Conservation (phyloP, 2,113 vertebrate genomes). For the Polyodon spathula region DNA sequence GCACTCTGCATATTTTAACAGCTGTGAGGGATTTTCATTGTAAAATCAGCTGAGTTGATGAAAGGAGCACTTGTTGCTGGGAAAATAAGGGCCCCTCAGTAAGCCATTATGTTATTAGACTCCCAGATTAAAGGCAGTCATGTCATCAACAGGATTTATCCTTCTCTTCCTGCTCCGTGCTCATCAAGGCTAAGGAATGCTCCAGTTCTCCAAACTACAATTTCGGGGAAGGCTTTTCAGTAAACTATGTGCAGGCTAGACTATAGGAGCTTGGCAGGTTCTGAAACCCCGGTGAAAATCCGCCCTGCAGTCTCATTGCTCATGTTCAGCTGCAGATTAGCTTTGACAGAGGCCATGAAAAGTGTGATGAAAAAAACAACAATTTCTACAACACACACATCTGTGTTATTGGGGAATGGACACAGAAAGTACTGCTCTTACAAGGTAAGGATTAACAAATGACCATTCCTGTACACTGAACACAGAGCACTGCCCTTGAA, state of each 20-base stretch:
- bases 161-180: slow-evolving; percentile 42
- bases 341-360: too few relatives aligned
- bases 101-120: slow-evolving; percentile 54
- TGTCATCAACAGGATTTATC: slow-evolving; percentile 51
- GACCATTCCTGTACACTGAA: too few relatives aligned
- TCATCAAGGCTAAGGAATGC: slow-evolving; percentile 44
- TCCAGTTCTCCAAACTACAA: slow-evolving; percentile 35
- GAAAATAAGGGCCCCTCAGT: slow-evolving; percentile 43
- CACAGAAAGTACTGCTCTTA: too few relatives aligned
- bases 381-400: too few relatives aligned
- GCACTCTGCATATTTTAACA: slow-evolving; percentile 51
- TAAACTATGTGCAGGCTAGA: slow-evolving; percentile 25
- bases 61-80: slow-evolving; percentile 57
- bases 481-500: too few relatives aligned
- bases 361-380: too few relatives aligned
- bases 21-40: slow-evolving; percentile 61
- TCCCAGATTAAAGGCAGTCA: slow-evolving; percentile 53
- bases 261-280: slow-evolving; percentile 47
- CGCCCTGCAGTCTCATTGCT: too few relatives aligned
- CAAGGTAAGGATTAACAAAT: too few relatives aligned
- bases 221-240: slow-evolving; percentile 37
- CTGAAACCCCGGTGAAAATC: too few relatives aligned
- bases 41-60: slow-evolving; percentile 62
- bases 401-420: too few relatives aligned
- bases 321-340: too few relatives aligned